phyloP scores from a whole-genome alignment of 2,113 vertebrate genomes.

The Elaphurus davidianus region DNA sequence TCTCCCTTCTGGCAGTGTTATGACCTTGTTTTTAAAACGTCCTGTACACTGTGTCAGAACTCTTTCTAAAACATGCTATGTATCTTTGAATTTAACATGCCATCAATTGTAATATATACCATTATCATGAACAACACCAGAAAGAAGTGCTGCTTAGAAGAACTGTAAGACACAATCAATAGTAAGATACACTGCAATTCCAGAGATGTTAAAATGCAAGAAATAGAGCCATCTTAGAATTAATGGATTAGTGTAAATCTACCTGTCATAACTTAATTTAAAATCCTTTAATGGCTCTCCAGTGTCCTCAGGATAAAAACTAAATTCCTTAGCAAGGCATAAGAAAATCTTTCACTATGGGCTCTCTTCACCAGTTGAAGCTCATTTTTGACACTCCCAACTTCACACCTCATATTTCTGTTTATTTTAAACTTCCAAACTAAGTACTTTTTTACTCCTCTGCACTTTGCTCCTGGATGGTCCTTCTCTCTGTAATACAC shows the following conservation, averaged over 20 bases:
- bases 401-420: slow-evolving; percentile 13
- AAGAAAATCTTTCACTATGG: background rate
- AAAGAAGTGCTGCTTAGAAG: background rate
- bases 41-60: background rate
- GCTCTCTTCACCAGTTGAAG: background rate
- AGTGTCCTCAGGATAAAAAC: background rate
- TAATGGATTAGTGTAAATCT: slow-evolving; percentile 5
- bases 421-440: slow-evolving; percentile 9
- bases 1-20: background rate
- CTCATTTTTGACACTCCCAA: slow-evolving; percentile 14
- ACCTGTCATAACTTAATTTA: background rate
- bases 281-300: slow-evolving; percentile 6
- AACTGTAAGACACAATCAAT: background rate
- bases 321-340: slow-evolving; percentile 5
- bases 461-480: background rate
- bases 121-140: background rate
- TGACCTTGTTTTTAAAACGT: background rate
- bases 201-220: slow-evolving; percentile 1
- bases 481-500: background rate
- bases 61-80: background rate
- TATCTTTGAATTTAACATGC: background rate
- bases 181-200: background rate
- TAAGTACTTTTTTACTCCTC: background rate
- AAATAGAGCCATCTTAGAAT: background rate
- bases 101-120: background rate